Conservation (phyloP, 2,888 invertebrate species). For the Dicroscelio sp. region DNA sequence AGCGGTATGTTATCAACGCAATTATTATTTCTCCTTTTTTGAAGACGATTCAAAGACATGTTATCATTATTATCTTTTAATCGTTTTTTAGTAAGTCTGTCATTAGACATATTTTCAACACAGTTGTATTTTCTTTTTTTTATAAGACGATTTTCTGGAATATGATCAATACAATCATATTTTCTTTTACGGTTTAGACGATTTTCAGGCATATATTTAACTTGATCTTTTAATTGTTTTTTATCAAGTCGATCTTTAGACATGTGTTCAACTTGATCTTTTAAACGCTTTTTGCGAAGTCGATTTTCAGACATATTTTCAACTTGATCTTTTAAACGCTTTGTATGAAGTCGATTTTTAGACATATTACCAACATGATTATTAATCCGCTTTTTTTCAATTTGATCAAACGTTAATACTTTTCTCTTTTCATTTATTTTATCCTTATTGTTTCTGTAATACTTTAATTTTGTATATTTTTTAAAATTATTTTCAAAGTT, state of each 20-base stretch:
- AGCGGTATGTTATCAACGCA: neutral
- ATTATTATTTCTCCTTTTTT: neutral
- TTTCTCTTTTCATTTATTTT: conserved; percentile 3
- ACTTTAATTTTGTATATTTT: neutral
- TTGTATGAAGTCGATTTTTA: neutral
- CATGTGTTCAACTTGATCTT: neutral
- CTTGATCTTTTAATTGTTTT: neutral
- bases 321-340: neutral
- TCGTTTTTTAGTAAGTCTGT: no score
- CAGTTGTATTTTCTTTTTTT: neutral
- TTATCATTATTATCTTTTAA: neutral
- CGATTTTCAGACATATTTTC: neutral
- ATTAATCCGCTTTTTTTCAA: neutral
- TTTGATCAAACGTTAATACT: neutral
- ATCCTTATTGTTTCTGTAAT: conserved; percentile 8
- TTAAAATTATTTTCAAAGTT: neutral
- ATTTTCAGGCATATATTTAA: neutral
- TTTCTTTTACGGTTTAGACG: neutral
- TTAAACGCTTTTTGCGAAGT: neutral
- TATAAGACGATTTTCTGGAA: neutral
- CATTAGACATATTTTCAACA: neutral
- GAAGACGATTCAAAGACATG: neutral
- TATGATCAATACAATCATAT: neutral
- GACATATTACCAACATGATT: no score
- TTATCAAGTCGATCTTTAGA: neutral